A percentile compares a stretch with the other conserved stretches of the same genome.
These are phyloP conservation scores for Poeciliopsis turneri DNA, from an alignment of 2,797 vertebrate species.

Conservation along the genomic window DNA sequence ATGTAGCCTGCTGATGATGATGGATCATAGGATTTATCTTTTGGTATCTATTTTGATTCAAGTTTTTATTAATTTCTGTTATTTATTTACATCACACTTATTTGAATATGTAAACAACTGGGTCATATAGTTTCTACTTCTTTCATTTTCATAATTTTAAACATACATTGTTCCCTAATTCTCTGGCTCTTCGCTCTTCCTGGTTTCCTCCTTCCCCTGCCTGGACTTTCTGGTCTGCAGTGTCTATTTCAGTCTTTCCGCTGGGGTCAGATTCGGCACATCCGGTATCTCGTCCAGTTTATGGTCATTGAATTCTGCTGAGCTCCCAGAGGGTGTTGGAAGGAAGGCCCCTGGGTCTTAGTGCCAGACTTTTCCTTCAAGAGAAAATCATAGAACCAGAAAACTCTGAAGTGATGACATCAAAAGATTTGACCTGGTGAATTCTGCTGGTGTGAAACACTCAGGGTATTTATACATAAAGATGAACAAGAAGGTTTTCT, in stretches of 20 bases:
- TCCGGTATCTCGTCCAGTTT: conserved; percentile 87
- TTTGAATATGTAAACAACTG: background rate
- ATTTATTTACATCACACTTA: background rate
- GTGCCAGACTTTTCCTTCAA: conserved; percentile 53
- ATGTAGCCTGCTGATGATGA: background rate
- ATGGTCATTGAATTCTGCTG: conserved; percentile 85
- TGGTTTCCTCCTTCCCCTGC: conserved; percentile 35
- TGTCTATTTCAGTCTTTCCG: conserved; percentile 89
- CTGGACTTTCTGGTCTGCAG: conserved; percentile 78
- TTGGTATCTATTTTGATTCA: background rate
- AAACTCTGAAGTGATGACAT: background rate
- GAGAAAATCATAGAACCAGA: background rate
- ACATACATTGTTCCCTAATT: background rate
- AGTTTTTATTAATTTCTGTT: background rate
- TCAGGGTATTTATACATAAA: background rate
- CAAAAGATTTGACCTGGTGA: conserved; percentile 17
- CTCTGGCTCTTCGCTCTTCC: conserved; percentile 9
- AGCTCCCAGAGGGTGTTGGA: conserved; percentile 68
- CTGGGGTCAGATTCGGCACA: conserved; percentile 84
- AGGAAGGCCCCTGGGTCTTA: conserved; percentile 78
- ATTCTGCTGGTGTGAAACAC: background rate
- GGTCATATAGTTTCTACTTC: background rate
- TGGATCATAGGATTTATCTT: background rate
- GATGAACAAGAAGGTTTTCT: background rate
- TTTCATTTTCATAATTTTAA: conserved; percentile 22